phyloP scores from a whole-genome alignment of 2,888 invertebrate genomes.

The Imbricaverruca yamaguchii region DNA sequence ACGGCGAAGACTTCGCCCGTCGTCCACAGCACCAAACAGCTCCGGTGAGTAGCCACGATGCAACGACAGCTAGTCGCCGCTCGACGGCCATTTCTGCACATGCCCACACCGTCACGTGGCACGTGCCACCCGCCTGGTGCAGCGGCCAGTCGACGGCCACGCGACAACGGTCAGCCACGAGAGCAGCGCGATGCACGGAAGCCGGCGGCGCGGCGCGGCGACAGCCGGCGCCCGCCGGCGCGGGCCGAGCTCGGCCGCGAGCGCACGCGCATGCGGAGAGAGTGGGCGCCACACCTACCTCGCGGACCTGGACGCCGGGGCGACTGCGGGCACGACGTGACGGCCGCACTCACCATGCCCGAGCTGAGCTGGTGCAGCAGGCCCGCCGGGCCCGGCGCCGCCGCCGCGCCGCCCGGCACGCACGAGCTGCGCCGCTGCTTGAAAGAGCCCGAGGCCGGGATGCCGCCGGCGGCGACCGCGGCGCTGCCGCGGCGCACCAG shows the following conservation, averaged over 20 bases:
- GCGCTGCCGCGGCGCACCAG: conserved; percentile 46
- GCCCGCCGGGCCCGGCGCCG: conserved; percentile 43
- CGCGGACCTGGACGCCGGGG: not conserved
- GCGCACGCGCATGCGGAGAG: not conserved
- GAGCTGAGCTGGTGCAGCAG: conserved; percentile 81
- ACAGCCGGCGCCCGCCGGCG: no score
- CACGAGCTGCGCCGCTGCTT: conserved; percentile 40
- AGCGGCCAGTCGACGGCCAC: no score
- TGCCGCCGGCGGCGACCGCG: conserved; percentile 35
- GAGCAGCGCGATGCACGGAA: not conserved
- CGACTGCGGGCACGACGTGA: not conserved
- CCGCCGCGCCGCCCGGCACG: not conserved
- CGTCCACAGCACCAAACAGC: no score
- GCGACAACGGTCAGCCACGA: no score
- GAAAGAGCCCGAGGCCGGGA: conserved; percentile 48
- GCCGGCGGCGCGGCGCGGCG: not conserved
- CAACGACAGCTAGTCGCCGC: no score
- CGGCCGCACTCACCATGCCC: conserved; percentile 75
- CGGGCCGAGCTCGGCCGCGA: not conserved
- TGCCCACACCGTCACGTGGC: no score
- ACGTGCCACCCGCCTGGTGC: no score
- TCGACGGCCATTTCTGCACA: no score
- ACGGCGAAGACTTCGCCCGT: no score
- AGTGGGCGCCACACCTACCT: not conserved
- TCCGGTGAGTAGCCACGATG: no score